phyloP scores from a whole-genome alignment of 2,888 invertebrate species.

The Nomada hirtipes region DNA sequence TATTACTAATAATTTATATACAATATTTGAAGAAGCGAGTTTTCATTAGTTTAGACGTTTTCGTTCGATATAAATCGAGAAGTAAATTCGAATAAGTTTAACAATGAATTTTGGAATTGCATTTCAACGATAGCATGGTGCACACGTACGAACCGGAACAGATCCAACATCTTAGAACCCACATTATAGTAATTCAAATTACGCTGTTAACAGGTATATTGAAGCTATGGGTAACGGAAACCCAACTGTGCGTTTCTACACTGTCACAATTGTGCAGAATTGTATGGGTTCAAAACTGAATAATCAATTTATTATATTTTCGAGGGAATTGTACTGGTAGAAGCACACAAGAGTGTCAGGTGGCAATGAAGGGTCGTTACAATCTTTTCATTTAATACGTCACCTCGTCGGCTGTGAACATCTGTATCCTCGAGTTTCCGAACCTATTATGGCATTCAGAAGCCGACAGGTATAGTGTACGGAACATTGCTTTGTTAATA shows the following conservation, averaged over 20 bases:
- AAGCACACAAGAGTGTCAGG: conserved; percentile 47
- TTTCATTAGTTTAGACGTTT: no score
- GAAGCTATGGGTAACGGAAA: not conserved
- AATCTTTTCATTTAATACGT: conserved; percentile 45
- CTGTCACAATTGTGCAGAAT: not conserved
- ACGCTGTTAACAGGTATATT: not conserved
- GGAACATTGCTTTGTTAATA: conserved; percentile 17
- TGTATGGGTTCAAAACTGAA: not conserved
- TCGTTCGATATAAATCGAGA: not conserved
- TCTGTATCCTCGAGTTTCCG: conserved; percentile 55
- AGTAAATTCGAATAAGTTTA: not conserved
- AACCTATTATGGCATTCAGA: conserved; percentile 40
- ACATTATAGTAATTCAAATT: not conserved
- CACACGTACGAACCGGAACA: not conserved
- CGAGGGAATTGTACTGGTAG: conserved; percentile 3
- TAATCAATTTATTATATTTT: conserved; percentile 25
- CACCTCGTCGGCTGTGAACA: conserved; percentile 38
- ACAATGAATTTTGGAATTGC: not conserved
- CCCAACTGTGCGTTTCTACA: not conserved
- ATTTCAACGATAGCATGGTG: not conserved
- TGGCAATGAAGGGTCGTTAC: conserved; percentile 61
- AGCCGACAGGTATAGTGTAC: not conserved
- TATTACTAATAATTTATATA: no score
- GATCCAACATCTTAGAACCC: not conserved
- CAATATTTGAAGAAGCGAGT: no score